Base-by-base conservation (phyloP, 2,888 invertebrate species). In the Gibbula magus region DNA sequence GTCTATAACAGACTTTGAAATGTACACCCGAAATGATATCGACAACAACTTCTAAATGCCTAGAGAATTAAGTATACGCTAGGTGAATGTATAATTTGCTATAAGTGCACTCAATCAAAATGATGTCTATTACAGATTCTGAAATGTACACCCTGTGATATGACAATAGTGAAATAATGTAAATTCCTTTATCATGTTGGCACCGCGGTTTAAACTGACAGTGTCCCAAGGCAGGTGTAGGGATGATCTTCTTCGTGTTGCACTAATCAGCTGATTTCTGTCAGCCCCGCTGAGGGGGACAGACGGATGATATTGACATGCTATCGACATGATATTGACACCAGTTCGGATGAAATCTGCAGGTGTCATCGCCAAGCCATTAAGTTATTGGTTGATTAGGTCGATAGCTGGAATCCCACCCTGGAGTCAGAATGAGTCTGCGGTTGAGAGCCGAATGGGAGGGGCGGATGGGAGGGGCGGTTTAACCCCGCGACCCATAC, bases 401-500 rank as follows among this genome's bases (percentile, higher is more conserved):
- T 20, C 10, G 70, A 70, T 70, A 35, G 70, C 16, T n/a, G 70
- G 25, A 35, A 70, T 70, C 70, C 39, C 13, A 13, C 70, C 70
- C 70, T 20, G 45, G 39, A 70, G 56, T 25, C 7, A 56, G 20
- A 56, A 56, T 13, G 56, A 56, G 56, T 10, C 56, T 45, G 45
- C 45, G 45, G 7, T 56, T 20, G 56, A 1, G 56, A 56, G 56
- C 56, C 8, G 25, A 56, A 39, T 29, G 70, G 70, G 70, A 32
- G 70, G 70, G 70, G 70, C 70, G 70, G 70, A 45, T 45, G 45
- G 45, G 45, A 45, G 45, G 45, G 45, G 45, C 45, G 70, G 70
- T 35, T 70, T 70, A 70, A 70, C 70, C 70, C 70, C 35, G 70
- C 35, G 70, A 70, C 70, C 70, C 70, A 18, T 39, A 70, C 70